Conservation (phyloP, 2,797 vertebrate genomes). For the Lates japonicus region DNA sequence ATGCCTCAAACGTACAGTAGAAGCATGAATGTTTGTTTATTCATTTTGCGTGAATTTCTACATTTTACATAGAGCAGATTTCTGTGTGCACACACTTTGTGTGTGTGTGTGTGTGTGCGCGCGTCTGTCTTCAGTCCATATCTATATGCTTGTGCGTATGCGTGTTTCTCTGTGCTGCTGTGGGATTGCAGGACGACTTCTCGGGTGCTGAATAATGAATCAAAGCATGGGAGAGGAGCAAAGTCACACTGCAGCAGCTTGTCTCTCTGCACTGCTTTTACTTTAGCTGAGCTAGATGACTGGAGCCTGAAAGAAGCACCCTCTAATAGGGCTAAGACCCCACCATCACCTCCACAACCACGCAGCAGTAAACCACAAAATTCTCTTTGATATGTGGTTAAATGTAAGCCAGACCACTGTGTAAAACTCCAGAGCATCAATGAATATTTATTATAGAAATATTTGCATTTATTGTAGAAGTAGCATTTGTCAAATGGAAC, state of each 20-base stretch:
- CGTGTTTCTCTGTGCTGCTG: conserved; percentile 69
- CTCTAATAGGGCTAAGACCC: conserved; percentile 57
- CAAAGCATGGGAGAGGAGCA: conserved; percentile 83
- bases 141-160: conserved; percentile 26
- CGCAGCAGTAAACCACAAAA: conserved; percentile 39
- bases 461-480: conserved; percentile 44
- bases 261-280: conserved; percentile 72
- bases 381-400: conserved; percentile 56
- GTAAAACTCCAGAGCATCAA: conserved; percentile 42
- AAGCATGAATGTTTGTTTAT: neutral
- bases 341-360: conserved; percentile 54
- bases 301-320: conserved; percentile 51
- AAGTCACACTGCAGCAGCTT: conserved; percentile 83
- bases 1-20: conserved; percentile 37
- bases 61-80: conserved; percentile 32
- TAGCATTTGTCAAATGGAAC: conserved; percentile 24
- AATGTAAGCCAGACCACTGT: conserved; percentile 29
- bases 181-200: conserved; percentile 83
- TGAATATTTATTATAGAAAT: conserved; percentile 60
- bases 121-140: conserved; percentile 20
- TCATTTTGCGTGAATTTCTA: conserved; percentile 4
- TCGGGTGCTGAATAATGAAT: conserved; percentile 87
- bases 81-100: conserved; percentile 21
- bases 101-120: conserved; percentile 4
- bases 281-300: conserved; percentile 66